Evolutionary conservation across 2,888 invertebrate genomes (phyloP), one percentile per base, ranked within the genome.

Genomic region (Dinocampus coccinellae): DNA sequence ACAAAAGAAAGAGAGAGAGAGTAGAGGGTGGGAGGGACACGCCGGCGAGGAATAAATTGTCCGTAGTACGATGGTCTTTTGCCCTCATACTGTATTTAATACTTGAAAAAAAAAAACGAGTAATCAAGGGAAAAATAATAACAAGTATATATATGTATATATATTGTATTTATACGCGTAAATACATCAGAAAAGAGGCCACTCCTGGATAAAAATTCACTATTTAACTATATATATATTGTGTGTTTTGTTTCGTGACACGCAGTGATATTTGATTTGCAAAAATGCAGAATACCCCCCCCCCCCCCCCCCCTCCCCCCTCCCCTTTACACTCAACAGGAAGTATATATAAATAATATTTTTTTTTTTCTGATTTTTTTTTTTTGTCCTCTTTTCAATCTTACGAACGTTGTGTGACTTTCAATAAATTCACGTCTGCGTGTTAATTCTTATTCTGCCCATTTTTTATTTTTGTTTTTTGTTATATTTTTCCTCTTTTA

Each of bases 11-110:
- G n/a, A 39, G 9, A 11, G 36, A 36, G 33, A 33, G 33, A 33
- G 7, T n/a, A 33, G 33, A 33, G 33, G 7, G 69, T 22, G 55
- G n/a, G 53, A 53, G 62, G n/a, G 65, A 57, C 57, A 24, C 36
- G 39, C 57, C 66, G 58, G 65, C 65, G 70, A 70, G 71, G 74
- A 80, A 78, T 79, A 76, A 79, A 81, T 79, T 74, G 62, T 57
- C 39, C 67, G 22, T 26, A 47, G 29, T 62, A 68, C 61, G 34
- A 26, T 68, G 47, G 29, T 66, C 55, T 57, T 36, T 16, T 22
- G 34, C 33, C 39, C 22, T 36, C 33, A 34, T n/a, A 16, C 11
- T 39, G 24, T 39, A 47, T 47, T 9, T 47, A 47, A 47, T 47
- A 9, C 16, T 47, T 47, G 0, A 1, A 16, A n/a, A 47, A 47